phyloP scores from a whole-genome alignment of 1,140 invertebrate species.

The Linepithema humile region DNA sequence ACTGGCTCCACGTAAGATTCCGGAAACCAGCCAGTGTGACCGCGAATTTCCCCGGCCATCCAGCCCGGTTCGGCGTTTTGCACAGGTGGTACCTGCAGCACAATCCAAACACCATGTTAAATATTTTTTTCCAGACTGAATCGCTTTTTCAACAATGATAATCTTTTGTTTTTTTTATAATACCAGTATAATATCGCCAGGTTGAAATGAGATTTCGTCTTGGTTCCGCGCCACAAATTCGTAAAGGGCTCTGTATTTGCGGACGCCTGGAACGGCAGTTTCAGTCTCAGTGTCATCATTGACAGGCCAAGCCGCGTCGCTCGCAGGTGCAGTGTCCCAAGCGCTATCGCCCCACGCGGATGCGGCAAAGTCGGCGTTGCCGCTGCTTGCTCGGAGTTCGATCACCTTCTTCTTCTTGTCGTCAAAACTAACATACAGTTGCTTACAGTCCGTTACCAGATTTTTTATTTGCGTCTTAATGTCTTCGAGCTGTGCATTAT shows the following conservation, averaged over 20 bases:
- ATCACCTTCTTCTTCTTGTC: slow-evolving; percentile 84
- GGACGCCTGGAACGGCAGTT: slow-evolving; percentile 82
- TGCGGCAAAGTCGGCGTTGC: slow-evolving; percentile 67
- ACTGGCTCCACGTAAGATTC: slow-evolving; percentile 97
- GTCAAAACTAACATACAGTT: slow-evolving; percentile 86
- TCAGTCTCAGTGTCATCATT: slow-evolving; percentile 79
- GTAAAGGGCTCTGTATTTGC: slow-evolving; percentile 95
- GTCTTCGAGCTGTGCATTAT: slow-evolving; percentile 90
- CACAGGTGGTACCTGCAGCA: slow-evolving; percentile 89
- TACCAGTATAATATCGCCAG: slow-evolving; percentile 96
- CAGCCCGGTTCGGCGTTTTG: slow-evolving; percentile 98
- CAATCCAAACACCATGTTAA: slow-evolving; percentile 17
- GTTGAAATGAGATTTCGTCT: slow-evolving; percentile 97
- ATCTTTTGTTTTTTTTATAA: not conserved
- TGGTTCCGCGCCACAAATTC: slow-evolving; percentile 96
- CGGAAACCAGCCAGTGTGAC: slow-evolving; percentile 98
- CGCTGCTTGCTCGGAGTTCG: slow-evolving; percentile 71
- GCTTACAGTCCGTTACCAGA: slow-evolving; percentile 86
- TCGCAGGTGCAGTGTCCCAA: slow-evolving; percentile 80
- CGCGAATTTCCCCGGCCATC: slow-evolving; percentile 95
- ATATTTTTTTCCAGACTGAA: not conserved
- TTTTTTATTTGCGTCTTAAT: slow-evolving; percentile 87
- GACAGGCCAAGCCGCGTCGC: slow-evolving; percentile 84
- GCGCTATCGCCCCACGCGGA: slow-evolving; percentile 72
- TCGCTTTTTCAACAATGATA: not conserved